Percentiles rank a stretch among this genome's conserved stretches.
Conservation (phyloP, 2,113 vertebrate genomes). For the Crotalus horridus region DNA sequence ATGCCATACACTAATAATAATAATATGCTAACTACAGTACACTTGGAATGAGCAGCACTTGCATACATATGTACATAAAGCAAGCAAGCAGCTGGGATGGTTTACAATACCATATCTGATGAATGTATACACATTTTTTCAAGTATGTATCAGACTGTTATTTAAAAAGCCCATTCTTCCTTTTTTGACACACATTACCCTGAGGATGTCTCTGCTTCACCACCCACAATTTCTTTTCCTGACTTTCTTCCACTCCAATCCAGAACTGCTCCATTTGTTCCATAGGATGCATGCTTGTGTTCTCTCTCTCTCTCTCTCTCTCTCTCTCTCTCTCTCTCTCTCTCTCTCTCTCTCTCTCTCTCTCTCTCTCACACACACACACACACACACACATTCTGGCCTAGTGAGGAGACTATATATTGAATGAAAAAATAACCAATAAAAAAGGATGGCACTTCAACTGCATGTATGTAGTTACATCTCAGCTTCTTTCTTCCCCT, state of each 20-base stretch:
- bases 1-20: neutral
- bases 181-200: neutral
- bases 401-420: neutral
- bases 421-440: neutral
- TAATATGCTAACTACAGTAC: neutral
- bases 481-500: neutral
- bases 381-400: neutral
- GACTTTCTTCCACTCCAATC: neutral
- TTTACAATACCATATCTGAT: neutral
- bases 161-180: neutral
- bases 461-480: neutral
- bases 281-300: neutral
- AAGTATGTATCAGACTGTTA: neutral
- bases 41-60: neutral
- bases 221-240: neutral
- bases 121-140: neutral
- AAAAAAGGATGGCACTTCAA: neutral
- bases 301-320: too few relatives aligned
- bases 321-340: too few relatives aligned
- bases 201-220: neutral
- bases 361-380: neutral
- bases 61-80: neutral
- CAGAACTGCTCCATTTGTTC: neutral
- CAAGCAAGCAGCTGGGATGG: neutral
- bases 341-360: too few relatives aligned